phyloP scores from a whole-genome alignment of 2,797 vertebrate genomes.

The Girardinus metallicus region DNA sequence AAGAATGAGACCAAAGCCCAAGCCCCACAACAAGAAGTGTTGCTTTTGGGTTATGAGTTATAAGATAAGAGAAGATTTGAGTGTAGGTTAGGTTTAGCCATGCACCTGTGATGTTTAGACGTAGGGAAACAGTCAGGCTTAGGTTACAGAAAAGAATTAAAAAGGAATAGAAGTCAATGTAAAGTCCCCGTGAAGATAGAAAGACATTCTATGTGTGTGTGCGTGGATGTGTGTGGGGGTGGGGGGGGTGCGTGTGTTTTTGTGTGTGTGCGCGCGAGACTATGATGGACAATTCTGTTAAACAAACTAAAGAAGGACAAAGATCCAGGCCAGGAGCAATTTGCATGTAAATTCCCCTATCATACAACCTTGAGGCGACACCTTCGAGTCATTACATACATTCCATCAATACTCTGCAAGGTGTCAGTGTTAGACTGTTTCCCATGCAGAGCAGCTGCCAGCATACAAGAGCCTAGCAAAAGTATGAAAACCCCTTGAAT shows the following conservation, averaged over 20 bases:
- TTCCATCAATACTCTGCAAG: constrained; percentile 53
- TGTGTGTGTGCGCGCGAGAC: not conserved
- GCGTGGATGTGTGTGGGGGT: fast-evolving
- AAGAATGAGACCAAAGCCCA: too few relatives aligned
- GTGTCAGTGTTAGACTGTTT: constrained; percentile 13
- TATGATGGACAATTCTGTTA: constrained; percentile 42
- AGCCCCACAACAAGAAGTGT: not conserved
- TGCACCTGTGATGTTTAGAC: too few relatives aligned
- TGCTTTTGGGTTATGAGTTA: not conserved
- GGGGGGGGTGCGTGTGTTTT: too few relatives aligned
- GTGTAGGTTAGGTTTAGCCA: too few relatives aligned
- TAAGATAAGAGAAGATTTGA: too few relatives aligned
- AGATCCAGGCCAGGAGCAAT: constrained; percentile 54
- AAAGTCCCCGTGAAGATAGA: not conserved
- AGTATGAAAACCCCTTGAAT: not conserved
- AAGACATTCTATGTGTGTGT: too few relatives aligned
- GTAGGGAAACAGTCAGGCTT: too few relatives aligned
- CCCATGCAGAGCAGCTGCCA: constrained; percentile 44
- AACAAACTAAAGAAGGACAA: constrained; percentile 61
- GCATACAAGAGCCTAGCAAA: not conserved
- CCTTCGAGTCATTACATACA: constrained; percentile 51
- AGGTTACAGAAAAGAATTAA: not conserved
- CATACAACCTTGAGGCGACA: constrained; percentile 60
- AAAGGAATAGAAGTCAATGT: not conserved
- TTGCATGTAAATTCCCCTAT: constrained; percentile 73